Conservation (phyloP, 2,797 vertebrate species). For the Pelochelys cantorii region DNA sequence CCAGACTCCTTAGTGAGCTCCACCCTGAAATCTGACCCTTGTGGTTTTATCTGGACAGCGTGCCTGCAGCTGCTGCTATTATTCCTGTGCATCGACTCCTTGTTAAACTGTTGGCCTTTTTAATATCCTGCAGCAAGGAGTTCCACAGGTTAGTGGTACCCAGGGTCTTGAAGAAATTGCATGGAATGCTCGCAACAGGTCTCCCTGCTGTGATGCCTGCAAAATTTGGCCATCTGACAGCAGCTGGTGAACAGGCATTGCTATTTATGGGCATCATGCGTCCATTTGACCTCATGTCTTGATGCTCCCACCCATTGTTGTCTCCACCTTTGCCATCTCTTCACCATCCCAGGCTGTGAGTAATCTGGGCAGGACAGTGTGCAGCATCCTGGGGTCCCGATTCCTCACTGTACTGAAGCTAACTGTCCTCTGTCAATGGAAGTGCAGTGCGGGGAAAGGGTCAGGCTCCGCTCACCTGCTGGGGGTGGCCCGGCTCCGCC, state of each 20-base stretch:
- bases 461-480: slow-evolving; percentile 75
- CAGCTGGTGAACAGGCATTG: neutral
- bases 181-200: neutral
- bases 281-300: neutral
- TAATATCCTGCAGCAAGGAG: neutral
- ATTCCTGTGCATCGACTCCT: neutral
- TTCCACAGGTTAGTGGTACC: neutral
- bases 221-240: neutral
- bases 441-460: neutral
- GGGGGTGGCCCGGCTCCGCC: slow-evolving; percentile 79
- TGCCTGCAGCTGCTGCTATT: neutral
- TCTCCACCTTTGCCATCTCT: neutral
- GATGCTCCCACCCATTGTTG: neutral
- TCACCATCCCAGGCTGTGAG: neutral
- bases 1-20: neutral
- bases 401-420: neutral
- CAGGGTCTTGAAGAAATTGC: neutral
- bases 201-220: neutral
- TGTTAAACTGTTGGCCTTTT: neutral
- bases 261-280: neutral
- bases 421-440: neutral
- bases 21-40: neutral
- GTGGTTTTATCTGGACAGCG: neutral
- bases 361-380: neutral
- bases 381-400: neutral